These are phyloP conservation scores for Poecilia wingei DNA, from an alignment of 2,797 vertebrate genomes.

Conservation along the genomic window DNA sequence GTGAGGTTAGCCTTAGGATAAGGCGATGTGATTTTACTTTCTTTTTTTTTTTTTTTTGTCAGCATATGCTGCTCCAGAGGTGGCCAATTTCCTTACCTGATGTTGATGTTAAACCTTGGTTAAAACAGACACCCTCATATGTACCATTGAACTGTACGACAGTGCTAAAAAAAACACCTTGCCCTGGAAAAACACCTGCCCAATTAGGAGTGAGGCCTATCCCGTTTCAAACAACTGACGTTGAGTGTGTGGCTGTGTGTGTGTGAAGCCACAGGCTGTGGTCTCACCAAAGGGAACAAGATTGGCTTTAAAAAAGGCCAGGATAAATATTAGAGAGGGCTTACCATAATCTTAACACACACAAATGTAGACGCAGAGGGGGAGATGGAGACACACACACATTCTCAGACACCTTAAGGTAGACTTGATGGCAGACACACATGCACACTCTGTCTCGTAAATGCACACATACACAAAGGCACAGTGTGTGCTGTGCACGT, in stretches of 20 bases:
- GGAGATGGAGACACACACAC: slow-evolving; percentile 64
- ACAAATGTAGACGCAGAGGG: slow-evolving; percentile 48
- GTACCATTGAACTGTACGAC: slow-evolving; percentile 66
- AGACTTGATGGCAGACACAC: slow-evolving; percentile 65
- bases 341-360: slow-evolving; percentile 75
- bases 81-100: slow-evolving; percentile 70
- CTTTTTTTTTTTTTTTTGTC: slow-evolving; percentile 22
- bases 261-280: slow-evolving; percentile 63
- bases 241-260: slow-evolving; percentile 29
- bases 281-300: slow-evolving; percentile 77
- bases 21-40: slow-evolving; percentile 19
- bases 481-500: slow-evolving; percentile 43
- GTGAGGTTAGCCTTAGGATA: slow-evolving; percentile 36
- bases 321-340: slow-evolving; percentile 82
- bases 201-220: slow-evolving; percentile 76
- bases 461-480: slow-evolving; percentile 42
- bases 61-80: slow-evolving; percentile 57
- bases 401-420: slow-evolving; percentile 77
- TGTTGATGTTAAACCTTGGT: slow-evolving; percentile 69
- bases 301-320: slow-evolving; percentile 78
- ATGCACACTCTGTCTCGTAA: slow-evolving; percentile 25
- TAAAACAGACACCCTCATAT: slow-evolving; percentile 32
- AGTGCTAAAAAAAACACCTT: slow-evolving; percentile 48
- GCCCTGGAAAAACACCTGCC: slow-evolving; percentile 78
- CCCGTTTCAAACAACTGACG: slow-evolving; percentile 74